Conservation (phyloP, 2,797 vertebrate genomes). For the Vireo griseus region DNA sequence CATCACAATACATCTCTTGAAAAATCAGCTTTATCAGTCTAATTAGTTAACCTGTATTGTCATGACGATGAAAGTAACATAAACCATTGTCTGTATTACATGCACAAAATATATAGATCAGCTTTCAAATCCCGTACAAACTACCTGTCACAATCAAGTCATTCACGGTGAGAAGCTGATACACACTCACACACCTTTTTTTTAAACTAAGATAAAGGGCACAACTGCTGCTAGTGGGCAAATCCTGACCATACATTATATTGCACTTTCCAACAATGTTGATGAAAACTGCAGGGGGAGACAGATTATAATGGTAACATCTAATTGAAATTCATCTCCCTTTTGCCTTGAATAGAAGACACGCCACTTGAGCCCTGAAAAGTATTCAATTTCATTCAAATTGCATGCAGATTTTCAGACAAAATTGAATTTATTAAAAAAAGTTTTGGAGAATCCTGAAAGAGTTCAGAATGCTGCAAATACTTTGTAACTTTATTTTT, state of each 20-base stretch:
- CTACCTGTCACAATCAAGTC: slow-evolving; percentile 66
- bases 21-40: slow-evolving; percentile 57
- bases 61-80: background rate
- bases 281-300: slow-evolving; percentile 77
- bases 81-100: background rate
- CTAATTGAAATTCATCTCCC: slow-evolving; percentile 78
- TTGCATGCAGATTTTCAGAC: slow-evolving; percentile 70
- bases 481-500: background rate
- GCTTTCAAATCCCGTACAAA: slow-evolving; percentile 54
- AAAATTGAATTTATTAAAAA: slow-evolving; percentile 53
- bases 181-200: slow-evolving; percentile 23
- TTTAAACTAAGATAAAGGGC: slow-evolving; percentile 56
- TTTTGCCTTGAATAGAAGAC: slow-evolving; percentile 74
- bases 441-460: slow-evolving; percentile 29
- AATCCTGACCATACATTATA: slow-evolving; percentile 63
- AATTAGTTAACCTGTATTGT: slow-evolving; percentile 58
- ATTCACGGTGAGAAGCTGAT: slow-evolving; percentile 11
- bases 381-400: slow-evolving; percentile 74
- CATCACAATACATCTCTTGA: slow-evolving; percentile 33
- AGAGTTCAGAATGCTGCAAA: background rate
- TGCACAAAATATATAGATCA: background rate
- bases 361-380: slow-evolving; percentile 74
- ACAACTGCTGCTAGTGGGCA: slow-evolving; percentile 64
- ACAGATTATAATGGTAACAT: slow-evolving; percentile 71
- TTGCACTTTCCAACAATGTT: slow-evolving; percentile 67